A percentile compares a stretch with the other conserved stretches of the same genome.
Evolutionary conservation across 2,797 vertebrate species (phyloP).

Genomic region (Sebastes itinus): DNA sequence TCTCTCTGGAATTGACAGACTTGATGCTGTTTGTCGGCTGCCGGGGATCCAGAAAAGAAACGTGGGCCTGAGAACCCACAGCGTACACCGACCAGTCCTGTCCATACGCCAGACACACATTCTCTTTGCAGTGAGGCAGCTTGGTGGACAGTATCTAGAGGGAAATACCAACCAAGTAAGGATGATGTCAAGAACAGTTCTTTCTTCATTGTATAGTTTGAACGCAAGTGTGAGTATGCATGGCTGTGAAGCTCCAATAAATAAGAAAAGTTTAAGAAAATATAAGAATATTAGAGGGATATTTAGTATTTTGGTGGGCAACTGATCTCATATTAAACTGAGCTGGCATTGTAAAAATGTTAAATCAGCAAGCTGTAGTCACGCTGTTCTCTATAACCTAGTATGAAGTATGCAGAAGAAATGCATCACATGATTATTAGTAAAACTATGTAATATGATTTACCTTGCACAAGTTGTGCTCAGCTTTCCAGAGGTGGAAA

Average conservation of each 20-base stretch:
- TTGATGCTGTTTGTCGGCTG: conserved; percentile 92
- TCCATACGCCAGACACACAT: conserved; percentile 96
- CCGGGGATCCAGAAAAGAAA: conserved; percentile 96
- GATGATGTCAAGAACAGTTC: background rate
- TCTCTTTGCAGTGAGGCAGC: conserved; percentile 97
- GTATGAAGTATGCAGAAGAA: background rate
- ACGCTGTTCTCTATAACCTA: background rate
- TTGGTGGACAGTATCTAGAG: conserved; percentile 94
- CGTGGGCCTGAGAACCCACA: conserved; percentile 97
- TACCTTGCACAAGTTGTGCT: conserved; percentile 94
- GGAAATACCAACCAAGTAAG: background rate
- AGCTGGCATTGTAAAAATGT: background rate
- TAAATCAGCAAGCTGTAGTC: background rate
- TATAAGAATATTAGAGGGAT: background rate
- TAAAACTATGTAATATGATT: background rate
- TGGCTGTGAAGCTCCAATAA: background rate
- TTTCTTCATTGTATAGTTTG: background rate
- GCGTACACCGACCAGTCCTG: conserved; percentile 98
- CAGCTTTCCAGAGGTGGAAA: conserved; percentile 99
- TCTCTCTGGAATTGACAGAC: conserved; percentile 94
- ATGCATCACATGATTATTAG: background rate
- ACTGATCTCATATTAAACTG: background rate
- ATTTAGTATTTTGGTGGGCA: background rate
- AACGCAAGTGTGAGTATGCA: background rate
- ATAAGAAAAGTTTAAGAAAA: background rate